A percentile compares a stretch with the other conserved stretches of the same genome.
phyloP scores from a whole-genome alignment of 2,113 vertebrate genomes.

The Leucoraja erinaceus region DNA sequence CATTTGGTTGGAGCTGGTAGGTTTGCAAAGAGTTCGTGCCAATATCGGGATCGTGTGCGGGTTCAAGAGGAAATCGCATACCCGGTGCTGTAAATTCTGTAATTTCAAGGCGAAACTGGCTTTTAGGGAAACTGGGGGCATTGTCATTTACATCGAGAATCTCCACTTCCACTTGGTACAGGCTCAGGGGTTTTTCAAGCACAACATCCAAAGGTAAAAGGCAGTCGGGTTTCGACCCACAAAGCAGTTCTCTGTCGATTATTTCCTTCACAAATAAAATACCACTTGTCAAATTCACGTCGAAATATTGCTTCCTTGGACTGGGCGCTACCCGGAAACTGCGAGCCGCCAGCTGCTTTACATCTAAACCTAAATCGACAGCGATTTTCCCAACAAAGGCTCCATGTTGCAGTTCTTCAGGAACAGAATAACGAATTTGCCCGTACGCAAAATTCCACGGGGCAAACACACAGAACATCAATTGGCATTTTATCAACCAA shows the following conservation, averaged over 20 bases:
- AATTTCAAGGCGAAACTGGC: conserved; percentile 50
- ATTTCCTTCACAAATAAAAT: conserved; percentile 57
- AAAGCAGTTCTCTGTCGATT: conserved; percentile 66
- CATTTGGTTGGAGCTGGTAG: conserved; percentile 49
- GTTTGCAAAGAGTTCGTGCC: conserved; percentile 53
- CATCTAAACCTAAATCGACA: conserved; percentile 52
- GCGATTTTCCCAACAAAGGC: conserved; percentile 26
- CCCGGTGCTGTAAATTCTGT: conserved; percentile 50
- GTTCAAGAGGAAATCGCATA: conserved; percentile 49
- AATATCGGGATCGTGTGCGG: conserved; percentile 53
- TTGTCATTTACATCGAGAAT: conserved; percentile 70
- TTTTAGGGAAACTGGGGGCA: conserved; percentile 54
- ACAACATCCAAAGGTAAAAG: conserved; percentile 60
- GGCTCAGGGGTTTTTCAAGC: conserved; percentile 68
- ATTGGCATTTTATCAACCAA: not conserved
- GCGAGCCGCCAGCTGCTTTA: conserved; percentile 56
- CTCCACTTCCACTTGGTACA: conserved; percentile 62
- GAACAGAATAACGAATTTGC: conserved; percentile 17
- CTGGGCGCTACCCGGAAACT: conserved; percentile 58
- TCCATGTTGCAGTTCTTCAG: not conserved
- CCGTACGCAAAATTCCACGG: not conserved
- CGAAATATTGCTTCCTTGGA: conserved; percentile 53
- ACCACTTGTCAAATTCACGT: conserved; percentile 56
- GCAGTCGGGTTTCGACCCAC: conserved; percentile 56
- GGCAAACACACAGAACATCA: not conserved